Evolutionary conservation across 2,797 vertebrate species (phyloP), one percentile per base, ranked within the genome.

Genomic region (Catharus ustulatus): DNA sequence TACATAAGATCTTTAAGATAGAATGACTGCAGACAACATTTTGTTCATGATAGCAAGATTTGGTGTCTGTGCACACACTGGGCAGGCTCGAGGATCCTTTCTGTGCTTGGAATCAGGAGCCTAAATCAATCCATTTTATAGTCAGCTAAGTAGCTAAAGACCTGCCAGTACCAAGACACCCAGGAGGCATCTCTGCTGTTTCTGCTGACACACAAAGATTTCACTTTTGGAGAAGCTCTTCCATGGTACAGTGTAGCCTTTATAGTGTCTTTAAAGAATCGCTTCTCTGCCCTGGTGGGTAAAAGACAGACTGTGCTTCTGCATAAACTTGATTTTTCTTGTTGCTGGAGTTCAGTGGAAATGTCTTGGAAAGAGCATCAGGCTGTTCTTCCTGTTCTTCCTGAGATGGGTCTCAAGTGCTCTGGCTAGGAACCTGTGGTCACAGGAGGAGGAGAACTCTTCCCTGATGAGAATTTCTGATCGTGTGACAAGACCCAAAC

Each of bases 1-100:
- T 3, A 13, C 29, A 21, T 76, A 49, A 0, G 3, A 14, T 43
- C 11, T 54, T 66, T 29, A 72, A 20, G 29, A 24, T 2, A 24
- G 11, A 34, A 43, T 59, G 20, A 23, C 46, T 73, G 24, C 38
- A 89, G 49, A 13, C n/a, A 20, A 16, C 1, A 2, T 51, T 68
- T 81, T 79, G 2, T 90, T 58, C 38, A 8, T 36, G 24, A 30
- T 13, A 38, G 22, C 27, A 55, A 73, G 55, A 42, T 81, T 61
- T 64, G 34, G 15, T 57, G 34, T 29, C 49, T 49, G 18, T 54
- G 30, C n/a, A 23, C n/a, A 20, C 24, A 9, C 10, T 19, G 42
- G 14, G 12, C 23, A 36, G 29, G 34, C 48, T 72, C 34, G 6
- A 19, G 32, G 42, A 55, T 84, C 40, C 15, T 76, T 67, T n/a